Base-by-base conservation (phyloP, 2,888 invertebrate genomes). In the Ennomos fuscantarius region DNA sequence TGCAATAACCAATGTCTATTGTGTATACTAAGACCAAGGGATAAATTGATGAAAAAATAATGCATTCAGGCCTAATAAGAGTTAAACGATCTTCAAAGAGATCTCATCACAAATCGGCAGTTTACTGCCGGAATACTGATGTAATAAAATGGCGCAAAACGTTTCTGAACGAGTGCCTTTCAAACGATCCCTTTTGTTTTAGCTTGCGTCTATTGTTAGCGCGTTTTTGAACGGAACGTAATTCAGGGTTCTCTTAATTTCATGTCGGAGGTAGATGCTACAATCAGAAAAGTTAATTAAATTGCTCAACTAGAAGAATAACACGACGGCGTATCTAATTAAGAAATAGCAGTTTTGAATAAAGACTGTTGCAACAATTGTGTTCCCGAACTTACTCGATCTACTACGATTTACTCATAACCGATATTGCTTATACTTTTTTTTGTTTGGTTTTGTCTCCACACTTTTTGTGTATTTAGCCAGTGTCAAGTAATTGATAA, bases 131-230 rank as follows among this genome's bases (percentile, higher is more conserved):
- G 36, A 45, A 45, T 31, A 32, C 15, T 34, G 43, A 9, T 9
- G 12, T n/a, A 31, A 42, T n/a, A 12, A 36, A 47, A 39, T 43
- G 33, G 43, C 43, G 48, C 39, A 33, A 55, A 48, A 34, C 8
- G 24, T 32, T 42, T 46, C 39, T 36, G 35, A 13, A 42, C n/a
- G 39, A 42, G 15, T 32, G 36, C 42, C 37, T 55, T 43, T 55
- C 48, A 55, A 33, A 15, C 48, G 55, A 48, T 43, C 10, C 42
- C 31, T 44, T 42, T 55, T 55, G 55, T 55, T 55, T 49, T 12
- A 55, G 31, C 36, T n/a, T 9, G 45, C 12, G 32, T 34, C 48
- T 24, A 15, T 49, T 55, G 49, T 55, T 33, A 8, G 34, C 31
- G 24, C 24, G 36, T 44, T 44, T 47, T 49, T 34, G 13, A 55